Evolutionary conservation across 2,797 vertebrate species (phyloP).

Genomic region (Pangasius djambal): DNA sequence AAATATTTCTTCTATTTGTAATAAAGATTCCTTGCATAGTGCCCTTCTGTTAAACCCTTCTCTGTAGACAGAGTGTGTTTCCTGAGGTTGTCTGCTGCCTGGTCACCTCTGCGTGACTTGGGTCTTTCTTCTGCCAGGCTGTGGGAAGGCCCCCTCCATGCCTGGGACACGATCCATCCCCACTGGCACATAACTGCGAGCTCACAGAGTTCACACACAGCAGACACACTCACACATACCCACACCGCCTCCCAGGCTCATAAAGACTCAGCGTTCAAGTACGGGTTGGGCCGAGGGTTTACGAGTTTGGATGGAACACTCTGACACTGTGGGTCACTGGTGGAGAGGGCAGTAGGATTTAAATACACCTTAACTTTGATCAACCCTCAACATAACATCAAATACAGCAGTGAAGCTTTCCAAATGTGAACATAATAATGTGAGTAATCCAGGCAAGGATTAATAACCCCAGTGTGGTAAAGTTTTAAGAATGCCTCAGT

Average conservation of each 20-base stretch:
- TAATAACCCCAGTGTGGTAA: slow-evolving; percentile 42
- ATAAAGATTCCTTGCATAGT: slow-evolving; percentile 34
- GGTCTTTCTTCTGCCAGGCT: slow-evolving; percentile 29
- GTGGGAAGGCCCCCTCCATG: slow-evolving; percentile 41
- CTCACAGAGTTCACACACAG: slow-evolving; percentile 44
- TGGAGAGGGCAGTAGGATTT: slow-evolving; percentile 30
- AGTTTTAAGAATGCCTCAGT: slow-evolving; percentile 30
- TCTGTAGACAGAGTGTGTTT: slow-evolving; percentile 30
- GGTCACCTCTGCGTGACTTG: slow-evolving; percentile 44
- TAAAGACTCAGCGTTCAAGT: slow-evolving; percentile 43
- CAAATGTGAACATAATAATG: slow-evolving; percentile 51
- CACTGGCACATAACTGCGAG: slow-evolving; percentile 44
- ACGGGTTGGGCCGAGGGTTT: slow-evolving; percentile 47
- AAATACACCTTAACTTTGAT: slow-evolving; percentile 50
- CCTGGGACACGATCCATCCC: slow-evolving; percentile 41
- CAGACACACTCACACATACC: slow-evolving; percentile 39
- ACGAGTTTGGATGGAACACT: slow-evolving; percentile 49
- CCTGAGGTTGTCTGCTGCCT: slow-evolving; percentile 37
- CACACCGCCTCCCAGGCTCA: slow-evolving; percentile 39
- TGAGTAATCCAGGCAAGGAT: slow-evolving; percentile 25
- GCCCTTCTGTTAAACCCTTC: slow-evolving; percentile 38
- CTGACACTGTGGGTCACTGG: slow-evolving; percentile 42
- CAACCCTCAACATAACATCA: slow-evolving; percentile 36
- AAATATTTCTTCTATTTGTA: slow-evolving; percentile 32
- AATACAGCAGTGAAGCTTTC: slow-evolving; percentile 40